Conservation (phyloP, 2,888 invertebrate genomes). For the Parelbella ahira region DNA sequence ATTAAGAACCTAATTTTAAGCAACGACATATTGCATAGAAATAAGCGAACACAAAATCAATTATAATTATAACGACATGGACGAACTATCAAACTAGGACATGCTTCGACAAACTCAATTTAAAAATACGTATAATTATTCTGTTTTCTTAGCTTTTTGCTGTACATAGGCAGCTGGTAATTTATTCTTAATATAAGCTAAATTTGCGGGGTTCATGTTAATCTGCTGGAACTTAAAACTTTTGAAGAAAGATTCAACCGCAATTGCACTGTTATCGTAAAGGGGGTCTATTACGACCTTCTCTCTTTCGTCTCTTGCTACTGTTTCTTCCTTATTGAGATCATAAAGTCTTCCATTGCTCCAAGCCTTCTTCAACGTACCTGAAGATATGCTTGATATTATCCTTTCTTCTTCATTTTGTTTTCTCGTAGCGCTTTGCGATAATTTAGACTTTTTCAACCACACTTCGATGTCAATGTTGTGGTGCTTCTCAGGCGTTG, state of each 20-base stretch:
- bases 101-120: neutral
- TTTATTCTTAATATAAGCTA: conserved; percentile 18
- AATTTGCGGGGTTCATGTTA: conserved; percentile 7
- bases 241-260: conserved; percentile 32
- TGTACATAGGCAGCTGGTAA: conserved; percentile 19
- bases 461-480: too few species aligned
- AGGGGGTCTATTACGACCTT: neutral
- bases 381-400: neutral
- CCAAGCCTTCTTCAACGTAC: conserved; percentile 11
- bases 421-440: conserved; percentile 10
- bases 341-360: neutral
- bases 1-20: too few species aligned
- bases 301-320: too few species aligned
- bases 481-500: conserved; percentile 25
- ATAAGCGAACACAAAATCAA: too few species aligned
- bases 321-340: conserved; percentile 10
- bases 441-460: too few species aligned
- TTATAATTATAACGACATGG: too few species aligned
- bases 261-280: conserved; percentile 6
- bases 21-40: too few species aligned
- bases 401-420: neutral
- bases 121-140: conserved; percentile 13
- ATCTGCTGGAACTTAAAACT: conserved; percentile 28
- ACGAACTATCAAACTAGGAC: too few species aligned
- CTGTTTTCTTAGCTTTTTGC: neutral